Base-by-base conservation (phyloP, 2,888 invertebrate species). In the Agriopis aurantiaria region DNA sequence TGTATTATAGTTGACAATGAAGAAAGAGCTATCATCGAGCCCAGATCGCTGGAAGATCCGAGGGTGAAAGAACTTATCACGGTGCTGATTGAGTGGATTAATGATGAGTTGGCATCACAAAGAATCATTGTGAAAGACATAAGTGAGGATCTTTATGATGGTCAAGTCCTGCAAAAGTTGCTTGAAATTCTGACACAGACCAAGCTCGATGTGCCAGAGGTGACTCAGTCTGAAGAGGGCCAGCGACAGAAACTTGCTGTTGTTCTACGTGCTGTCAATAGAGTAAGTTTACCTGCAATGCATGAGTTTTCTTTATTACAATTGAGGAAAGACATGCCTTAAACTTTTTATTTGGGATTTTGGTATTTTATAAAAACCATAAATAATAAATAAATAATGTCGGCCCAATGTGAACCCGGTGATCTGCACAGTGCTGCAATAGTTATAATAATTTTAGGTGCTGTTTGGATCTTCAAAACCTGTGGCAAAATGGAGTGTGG, bases 91-190 rank as follows among this genome's bases (percentile, higher is more conserved):
- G 99, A 99, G 81, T 99, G 99, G 99, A 98, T 99, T 66, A 99
- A 99, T 90, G 99, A 99, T 93, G 99, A 99, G 89, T 94, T 99
- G 65, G 99, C 99, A 0, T 96, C 97, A 76, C 98, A 99, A 82
- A 95, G 99, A 83, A 99, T 99, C 75, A 99, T 99, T 82, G 99
- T 99, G 0, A 98, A 99, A 90, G 97, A 98, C 81, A 96, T 99
- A 58, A 98, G 98, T 78, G 99, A 99, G 90, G 99, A 99, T 93
- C 95, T 99, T 76, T 99, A 99, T 90, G 99, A 99, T 95, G 99
- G 99, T 0, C 99, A 99, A 94, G 92, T 93, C 7, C 87, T 96
- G 57, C 96, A 97, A 80, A 97, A 97, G 82, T 87, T 97, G 2
- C 90, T 96, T 81, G 98, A 99, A 88, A 98, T 98, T 88, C 92